Evolutionary conservation across 2,113 vertebrate species (phyloP), one percentile per base, ranked within the genome.

Genomic region (Gobiocypris rarus): DNA sequence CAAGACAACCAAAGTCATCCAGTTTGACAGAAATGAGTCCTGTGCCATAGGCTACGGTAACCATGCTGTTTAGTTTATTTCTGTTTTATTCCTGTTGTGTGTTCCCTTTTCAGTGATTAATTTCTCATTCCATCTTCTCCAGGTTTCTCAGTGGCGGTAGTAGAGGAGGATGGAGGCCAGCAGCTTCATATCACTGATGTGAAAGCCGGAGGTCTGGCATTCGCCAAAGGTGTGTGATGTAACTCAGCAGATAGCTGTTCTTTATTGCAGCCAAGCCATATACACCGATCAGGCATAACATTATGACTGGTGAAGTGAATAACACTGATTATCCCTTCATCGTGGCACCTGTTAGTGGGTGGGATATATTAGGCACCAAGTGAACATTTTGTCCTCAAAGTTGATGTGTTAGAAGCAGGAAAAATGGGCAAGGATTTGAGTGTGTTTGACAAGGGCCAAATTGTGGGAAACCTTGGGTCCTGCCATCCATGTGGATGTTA

Each of bases 81-180:
- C 45, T 41, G 58, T 84, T 82, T 74, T 41, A 34, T 81, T 41
- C 19, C 48, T 9, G n/a, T 56, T 34, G 19, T 38, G 26, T 9
- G 45, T 63, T 63, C 13, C 59, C 38, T 24, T 45, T 31, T 75
- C 26, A 14, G n/a, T 45, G 34, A 69, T 59, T 52, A 5, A 43
- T 52, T 31, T 80, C 43, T 28, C 56, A 31, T 34, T 74, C 15
- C 84, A 19, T 43, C 15, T 45, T 86, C 76, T 85, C 4, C 58
- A 99, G 98, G 98, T 65, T 98, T 99, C 90, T 97, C 95, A 5
- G 93, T 99, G 50, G 95, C 91, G 10, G 95, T 97, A 0, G 89
- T 97, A 84, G 97, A 99, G 81, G 97, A 97, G 87, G 97, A 98
- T 2, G 96, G 97, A 1, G 69, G 90, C 6, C 96, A 94, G 83